These are phyloP conservation scores for Pyralis farinalis DNA, from an alignment of 2,888 invertebrate genomes.

Conservation along the genomic window DNA sequence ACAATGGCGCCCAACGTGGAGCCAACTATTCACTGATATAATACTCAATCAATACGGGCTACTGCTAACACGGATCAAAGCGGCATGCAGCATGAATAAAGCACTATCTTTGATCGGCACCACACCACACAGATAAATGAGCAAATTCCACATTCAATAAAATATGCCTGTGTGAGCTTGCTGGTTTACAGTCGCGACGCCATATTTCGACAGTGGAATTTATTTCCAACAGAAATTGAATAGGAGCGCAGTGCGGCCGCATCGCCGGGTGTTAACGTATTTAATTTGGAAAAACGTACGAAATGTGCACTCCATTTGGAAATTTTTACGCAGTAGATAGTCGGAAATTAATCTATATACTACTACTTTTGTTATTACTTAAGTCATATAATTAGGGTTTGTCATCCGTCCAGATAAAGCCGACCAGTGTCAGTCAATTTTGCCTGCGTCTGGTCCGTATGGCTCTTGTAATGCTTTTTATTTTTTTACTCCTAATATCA, in stretches of 20 bases:
- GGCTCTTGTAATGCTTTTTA: too few relatives aligned
- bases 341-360: too few relatives aligned
- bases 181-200: constrained; percentile 29
- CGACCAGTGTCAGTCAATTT: too few relatives aligned
- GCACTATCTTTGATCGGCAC: constrained; percentile 8
- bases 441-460: too few relatives aligned
- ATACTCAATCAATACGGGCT: constrained; percentile 24
- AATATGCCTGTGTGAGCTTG: constrained; percentile 4
- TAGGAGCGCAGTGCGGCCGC: constrained; percentile 22
- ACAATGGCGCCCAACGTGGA: constrained; percentile 35
- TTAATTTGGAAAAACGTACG: constrained; percentile 10
- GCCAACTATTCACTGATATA: constrained; percentile 15
- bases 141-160: constrained; percentile 17
- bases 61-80: constrained; percentile 20
- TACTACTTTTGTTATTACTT: too few relatives aligned
- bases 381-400: too few relatives aligned
- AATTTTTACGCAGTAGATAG: neutral
- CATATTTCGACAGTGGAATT: constrained; percentile 45
- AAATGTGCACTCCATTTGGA: neutral
- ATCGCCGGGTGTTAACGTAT: constrained; percentile 9
- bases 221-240: constrained; percentile 46
- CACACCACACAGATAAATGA: constrained; percentile 21
- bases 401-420: too few relatives aligned
- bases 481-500: too few relatives aligned
- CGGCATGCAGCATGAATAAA: constrained; percentile 15